phyloP scores from a whole-genome alignment of 2,888 invertebrate species.

The Volucella bombylans region DNA sequence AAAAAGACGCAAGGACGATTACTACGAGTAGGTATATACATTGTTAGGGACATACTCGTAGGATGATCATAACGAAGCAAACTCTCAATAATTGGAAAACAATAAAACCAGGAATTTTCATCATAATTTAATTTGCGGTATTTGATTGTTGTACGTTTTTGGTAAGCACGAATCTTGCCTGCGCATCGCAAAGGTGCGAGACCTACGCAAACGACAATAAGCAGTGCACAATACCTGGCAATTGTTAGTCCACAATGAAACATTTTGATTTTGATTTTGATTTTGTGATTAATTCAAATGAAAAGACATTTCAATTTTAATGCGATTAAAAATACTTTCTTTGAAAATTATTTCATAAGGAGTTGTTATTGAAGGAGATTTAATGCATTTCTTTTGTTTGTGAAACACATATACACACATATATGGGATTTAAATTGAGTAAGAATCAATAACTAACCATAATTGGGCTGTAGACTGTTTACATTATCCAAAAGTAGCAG shows the following conservation, averaged over 20 bases:
- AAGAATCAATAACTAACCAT: slow-evolving; percentile 33
- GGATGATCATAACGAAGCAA: slow-evolving; percentile 47
- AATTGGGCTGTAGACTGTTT: background rate
- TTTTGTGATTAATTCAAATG: slow-evolving; percentile 59
- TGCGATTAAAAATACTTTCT: slow-evolving; percentile 50
- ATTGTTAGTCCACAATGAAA: slow-evolving; percentile 50
- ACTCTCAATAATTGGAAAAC: slow-evolving; percentile 72
- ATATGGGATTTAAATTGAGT: slow-evolving; percentile 2
- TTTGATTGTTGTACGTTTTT: slow-evolving; percentile 69
- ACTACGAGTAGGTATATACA: background rate
- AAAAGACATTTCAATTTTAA: slow-evolving; percentile 54
- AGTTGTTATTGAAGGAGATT: background rate
- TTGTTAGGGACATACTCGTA: background rate
- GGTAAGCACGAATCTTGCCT: slow-evolving; percentile 22
- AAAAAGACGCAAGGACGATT: slow-evolving; percentile 13
- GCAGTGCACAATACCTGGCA: slow-evolving; percentile 27
- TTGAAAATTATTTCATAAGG: background rate
- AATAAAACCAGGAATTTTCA: slow-evolving; percentile 73
- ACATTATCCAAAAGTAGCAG: too few relatives aligned
- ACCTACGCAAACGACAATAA: slow-evolving; percentile 36
- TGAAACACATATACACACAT: too few relatives aligned
- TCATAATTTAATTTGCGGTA: slow-evolving; percentile 73
- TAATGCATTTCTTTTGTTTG: too few relatives aligned
- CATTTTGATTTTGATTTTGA: slow-evolving; percentile 50
- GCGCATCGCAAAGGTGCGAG: slow-evolving; percentile 38